Percentiles rank a stretch among this genome's conserved stretches.
Conservation (phyloP, 2,797 vertebrate species). For the Pseudocheirus occidentalis region DNA sequence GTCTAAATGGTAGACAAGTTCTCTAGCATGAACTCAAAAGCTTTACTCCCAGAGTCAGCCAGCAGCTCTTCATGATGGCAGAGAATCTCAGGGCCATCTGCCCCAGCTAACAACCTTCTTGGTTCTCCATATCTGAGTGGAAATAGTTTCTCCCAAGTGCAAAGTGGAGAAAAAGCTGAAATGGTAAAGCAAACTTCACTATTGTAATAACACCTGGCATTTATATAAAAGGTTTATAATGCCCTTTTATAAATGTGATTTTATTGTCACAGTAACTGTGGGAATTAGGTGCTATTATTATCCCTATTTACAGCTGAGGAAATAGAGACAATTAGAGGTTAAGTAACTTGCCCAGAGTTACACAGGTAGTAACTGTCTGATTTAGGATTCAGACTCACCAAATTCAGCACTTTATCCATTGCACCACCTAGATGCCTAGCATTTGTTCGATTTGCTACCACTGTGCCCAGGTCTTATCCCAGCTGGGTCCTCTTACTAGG, state of each 20-base stretch:
- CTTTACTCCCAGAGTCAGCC: not conserved
- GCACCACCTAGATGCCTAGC: not conserved
- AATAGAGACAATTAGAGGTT: not conserved
- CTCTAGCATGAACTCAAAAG: not conserved
- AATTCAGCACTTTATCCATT: not conserved
- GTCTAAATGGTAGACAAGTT: not conserved
- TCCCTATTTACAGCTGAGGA: not conserved
- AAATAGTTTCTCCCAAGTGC: not conserved
- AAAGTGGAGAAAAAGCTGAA: not conserved
- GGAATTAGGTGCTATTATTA: not conserved
- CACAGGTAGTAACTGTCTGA: not conserved
- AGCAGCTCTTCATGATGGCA: not conserved
- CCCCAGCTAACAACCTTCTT: not conserved
- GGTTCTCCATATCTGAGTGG: not conserved
- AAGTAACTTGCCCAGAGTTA: not conserved
- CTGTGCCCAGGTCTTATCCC: not conserved
- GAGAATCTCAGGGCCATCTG: not conserved
- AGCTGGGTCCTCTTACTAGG: not conserved
- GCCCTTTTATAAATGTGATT: not conserved
- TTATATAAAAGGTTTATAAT: not conserved
- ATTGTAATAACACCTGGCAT: not conserved
- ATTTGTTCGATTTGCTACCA: not conserved
- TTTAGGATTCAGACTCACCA: not conserved
- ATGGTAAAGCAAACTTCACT: not conserved
- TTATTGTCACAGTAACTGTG: not conserved